Percentiles rank a stretch among this genome's conserved stretches.
Conservation (phyloP, 2,113 vertebrate species). For the Mustelus asterias region DNA sequence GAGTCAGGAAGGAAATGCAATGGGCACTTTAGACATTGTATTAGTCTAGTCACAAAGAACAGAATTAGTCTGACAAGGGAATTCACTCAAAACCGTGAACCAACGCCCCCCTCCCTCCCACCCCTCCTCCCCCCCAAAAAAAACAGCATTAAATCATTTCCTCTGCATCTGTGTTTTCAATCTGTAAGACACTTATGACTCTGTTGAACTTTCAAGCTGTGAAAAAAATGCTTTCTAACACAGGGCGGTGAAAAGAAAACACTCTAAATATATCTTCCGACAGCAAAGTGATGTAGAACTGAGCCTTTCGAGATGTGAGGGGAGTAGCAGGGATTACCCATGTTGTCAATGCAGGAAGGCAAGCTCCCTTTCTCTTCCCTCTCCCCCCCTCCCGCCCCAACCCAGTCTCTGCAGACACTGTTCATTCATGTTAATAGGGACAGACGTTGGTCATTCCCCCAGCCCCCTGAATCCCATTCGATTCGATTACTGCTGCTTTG, state of each 20-base stretch:
- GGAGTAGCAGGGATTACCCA: neutral
- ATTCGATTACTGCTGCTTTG: neutral
- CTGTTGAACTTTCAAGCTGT: neutral
- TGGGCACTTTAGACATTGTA: neutral
- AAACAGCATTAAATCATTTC: neutral
- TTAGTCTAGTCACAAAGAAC: neutral
- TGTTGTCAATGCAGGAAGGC: neutral
- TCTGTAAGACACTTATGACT: neutral
- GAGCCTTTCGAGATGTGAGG: neutral
- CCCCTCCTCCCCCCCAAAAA: too few species aligned
- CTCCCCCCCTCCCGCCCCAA: too few species aligned
- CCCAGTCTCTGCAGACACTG: neutral
- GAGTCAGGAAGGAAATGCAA: neutral
- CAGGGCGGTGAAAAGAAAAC: neutral
- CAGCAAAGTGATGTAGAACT: neutral
- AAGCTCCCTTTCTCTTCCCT: neutral
- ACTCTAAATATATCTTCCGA: neutral
- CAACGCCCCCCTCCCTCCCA: too few species aligned
- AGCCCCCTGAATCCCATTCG: neutral
- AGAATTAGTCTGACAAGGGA: neutral
- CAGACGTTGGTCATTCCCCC: neutral
- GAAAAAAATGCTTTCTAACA: neutral
- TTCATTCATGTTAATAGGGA: neutral
- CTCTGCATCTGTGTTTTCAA: neutral
- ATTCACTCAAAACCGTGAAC: neutral